Evolutionary conservation across 2,113 vertebrate genomes (phyloP).

Genomic region (Nibea albiflora): DNA sequence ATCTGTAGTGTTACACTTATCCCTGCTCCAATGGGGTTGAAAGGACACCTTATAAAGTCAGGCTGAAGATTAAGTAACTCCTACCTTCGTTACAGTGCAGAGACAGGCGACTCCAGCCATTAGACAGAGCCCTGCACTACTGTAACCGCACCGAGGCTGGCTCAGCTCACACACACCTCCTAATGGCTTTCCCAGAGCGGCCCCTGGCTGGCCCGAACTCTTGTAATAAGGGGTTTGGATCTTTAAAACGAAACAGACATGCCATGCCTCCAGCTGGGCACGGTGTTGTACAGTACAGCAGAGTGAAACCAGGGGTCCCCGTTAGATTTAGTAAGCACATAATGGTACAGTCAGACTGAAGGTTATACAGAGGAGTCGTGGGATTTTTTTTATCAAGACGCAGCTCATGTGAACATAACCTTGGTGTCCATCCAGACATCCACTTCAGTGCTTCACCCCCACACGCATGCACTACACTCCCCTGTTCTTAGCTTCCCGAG

Average conservation of each 20-base stretch:
- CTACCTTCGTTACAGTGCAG: slow-evolving; percentile 52
- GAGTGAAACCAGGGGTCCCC: slow-evolving; percentile 7
- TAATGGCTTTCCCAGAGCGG: slow-evolving; percentile 77
- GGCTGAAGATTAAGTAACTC: slow-evolving; percentile 55
- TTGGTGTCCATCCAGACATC: slow-evolving; percentile 48
- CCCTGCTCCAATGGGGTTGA: slow-evolving; percentile 50
- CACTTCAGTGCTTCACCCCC: slow-evolving; percentile 35
- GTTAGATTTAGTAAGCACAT: slow-evolving; percentile 33
- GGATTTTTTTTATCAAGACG: slow-evolving; percentile 30
- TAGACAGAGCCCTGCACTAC: slow-evolving; percentile 61
- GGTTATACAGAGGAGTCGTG: slow-evolving; percentile 4
- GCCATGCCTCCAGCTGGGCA: slow-evolving; percentile 52
- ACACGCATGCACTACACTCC: slow-evolving; percentile 31
- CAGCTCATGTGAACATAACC: slow-evolving; percentile 37
- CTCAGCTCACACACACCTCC: slow-evolving; percentile 78
- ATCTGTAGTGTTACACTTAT: slow-evolving; percentile 43
- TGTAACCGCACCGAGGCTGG: slow-evolving; percentile 72
- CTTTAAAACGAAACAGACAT: slow-evolving; percentile 66
- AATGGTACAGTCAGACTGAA: slow-evolving; percentile 19
- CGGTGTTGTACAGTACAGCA: slow-evolving; percentile 18
- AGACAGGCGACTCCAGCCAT: slow-evolving; percentile 61
- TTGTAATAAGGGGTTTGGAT: slow-evolving; percentile 53
- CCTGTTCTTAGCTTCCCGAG: slow-evolving; percentile 30
- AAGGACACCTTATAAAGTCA: slow-evolving; percentile 77
- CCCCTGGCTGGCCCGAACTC: slow-evolving; percentile 32